Evolutionary conservation across 2,113 vertebrate species (phyloP), one percentile per base, ranked within the genome.

Genomic region (Tragelaphus imberbis): DNA sequence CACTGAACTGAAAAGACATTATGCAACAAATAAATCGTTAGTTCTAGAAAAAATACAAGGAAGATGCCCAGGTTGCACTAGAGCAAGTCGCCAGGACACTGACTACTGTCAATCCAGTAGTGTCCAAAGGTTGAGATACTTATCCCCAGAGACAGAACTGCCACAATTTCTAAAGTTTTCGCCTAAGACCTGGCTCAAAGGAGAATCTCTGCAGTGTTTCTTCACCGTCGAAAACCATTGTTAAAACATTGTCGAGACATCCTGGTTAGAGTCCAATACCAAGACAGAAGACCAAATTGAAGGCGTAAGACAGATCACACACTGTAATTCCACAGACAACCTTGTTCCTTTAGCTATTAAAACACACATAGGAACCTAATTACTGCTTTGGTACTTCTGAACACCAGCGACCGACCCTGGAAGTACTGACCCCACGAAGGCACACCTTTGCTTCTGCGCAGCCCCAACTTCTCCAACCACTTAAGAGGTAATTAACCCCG

Each of bases 401-500:
- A 88, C 33, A 44, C 17, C 77, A 21, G 51, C 58, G 56, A 44
- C 33, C 30, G 89, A 36, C 53, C 61, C 59, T 9, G n/a, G 28
- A 86, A 95, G 89, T 68, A 21, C 68, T 15, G 81, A 84, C 63
- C 92, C 95, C 23, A 65, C 2, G 49, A 94, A 94, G 88, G 2
- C 96, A 89, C 96, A 89, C 91, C 88, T 91, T 68, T 59, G 95
- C 90, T 53, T 59, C 94, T 36, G 90, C 17, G 59, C 51, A 59
- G 84, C 90, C 49, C 92, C 94, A 95, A 94, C 90, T 92, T 81
- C 79, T 91, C 51, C 93, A 75, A 23, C 33, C 87, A 55, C 95
- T 87, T 56, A 47, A 86, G 82, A 49, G 75, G 33, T 63, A 65
- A 36, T 95, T 80, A 49, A 40, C 28, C 30, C 61, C 88, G 80